Conservation (phyloP, 2,797 vertebrate species). For the Apodemus agrarius region DNA sequence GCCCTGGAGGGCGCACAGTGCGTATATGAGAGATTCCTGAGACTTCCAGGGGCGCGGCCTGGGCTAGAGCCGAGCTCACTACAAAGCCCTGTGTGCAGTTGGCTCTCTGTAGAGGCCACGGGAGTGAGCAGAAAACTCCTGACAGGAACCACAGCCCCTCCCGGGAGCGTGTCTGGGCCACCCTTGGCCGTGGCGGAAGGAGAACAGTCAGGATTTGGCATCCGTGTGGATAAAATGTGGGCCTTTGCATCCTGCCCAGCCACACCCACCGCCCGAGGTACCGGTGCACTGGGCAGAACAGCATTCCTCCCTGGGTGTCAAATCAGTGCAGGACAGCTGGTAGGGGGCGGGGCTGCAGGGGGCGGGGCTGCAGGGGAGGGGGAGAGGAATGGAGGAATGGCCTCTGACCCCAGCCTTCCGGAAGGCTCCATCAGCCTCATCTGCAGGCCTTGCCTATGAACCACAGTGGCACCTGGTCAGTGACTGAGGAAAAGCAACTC, state of each 20-base stretch:
- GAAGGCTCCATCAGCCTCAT: not conserved
- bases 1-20: not conserved
- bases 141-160: not conserved
- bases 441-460: not conserved
- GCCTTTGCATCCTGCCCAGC: slow-evolving; percentile 94
- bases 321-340: slow-evolving; percentile 84
- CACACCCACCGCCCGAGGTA: slow-evolving; percentile 93
- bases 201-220: slow-evolving; percentile 90
- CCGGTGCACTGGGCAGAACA: slow-evolving; percentile 92
- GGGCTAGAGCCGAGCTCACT: rapidly evolving
- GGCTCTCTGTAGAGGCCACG: not conserved
- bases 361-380: too few species aligned
- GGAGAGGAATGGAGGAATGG: not conserved
- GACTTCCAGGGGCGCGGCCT: not conserved
- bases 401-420: not conserved
- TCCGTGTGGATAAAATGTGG: slow-evolving; percentile 96
- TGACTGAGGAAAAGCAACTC: not conserved
- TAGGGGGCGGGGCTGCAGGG: too few species aligned
- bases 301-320: slow-evolving; percentile 89
- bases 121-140: slow-evolving; percentile 31
- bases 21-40: not conserved
- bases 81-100: not conserved
- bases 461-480: not conserved
- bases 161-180: slow-evolving; percentile 15
- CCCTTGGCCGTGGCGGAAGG: not conserved